These are phyloP conservation scores for Carcharodon carcharias DNA, from an alignment of 2,797 vertebrate genomes.

Conservation along the genomic window DNA sequence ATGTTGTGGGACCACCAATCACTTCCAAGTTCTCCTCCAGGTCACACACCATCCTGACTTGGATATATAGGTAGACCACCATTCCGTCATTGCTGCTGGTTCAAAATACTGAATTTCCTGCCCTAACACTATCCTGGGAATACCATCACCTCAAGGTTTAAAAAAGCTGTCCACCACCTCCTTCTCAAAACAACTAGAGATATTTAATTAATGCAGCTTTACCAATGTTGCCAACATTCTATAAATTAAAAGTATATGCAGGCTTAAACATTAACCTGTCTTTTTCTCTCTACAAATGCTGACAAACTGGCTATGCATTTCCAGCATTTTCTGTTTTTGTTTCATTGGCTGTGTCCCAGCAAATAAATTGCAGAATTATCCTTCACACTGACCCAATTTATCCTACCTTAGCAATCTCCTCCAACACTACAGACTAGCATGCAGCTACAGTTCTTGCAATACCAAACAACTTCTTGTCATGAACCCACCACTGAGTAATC, in stretches of 20 bases:
- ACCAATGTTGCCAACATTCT: not conserved
- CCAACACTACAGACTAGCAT: not conserved
- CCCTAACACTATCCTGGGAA: not conserved
- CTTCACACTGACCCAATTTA: not conserved
- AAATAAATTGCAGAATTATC: not conserved
- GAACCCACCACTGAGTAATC: not conserved
- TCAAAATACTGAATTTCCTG: not conserved
- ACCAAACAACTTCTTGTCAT: not conserved
- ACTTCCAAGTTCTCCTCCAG: not conserved
- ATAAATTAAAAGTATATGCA: not conserved
- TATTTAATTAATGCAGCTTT: too few relatives aligned
- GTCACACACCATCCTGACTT: not conserved
- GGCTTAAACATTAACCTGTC: not conserved
- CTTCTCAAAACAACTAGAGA: not conserved
- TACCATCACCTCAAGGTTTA: not conserved
- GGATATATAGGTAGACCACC: not conserved
- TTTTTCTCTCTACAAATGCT: not conserved
- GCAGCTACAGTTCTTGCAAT: not conserved
- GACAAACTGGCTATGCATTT: not conserved
- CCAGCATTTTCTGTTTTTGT: not conserved
- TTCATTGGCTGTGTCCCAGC: not conserved
- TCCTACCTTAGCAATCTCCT: not conserved
- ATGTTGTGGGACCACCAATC: not conserved
- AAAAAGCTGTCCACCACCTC: not conserved
- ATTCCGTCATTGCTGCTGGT: not conserved